These are phyloP conservation scores for Philhelius pedissequus DNA, from an alignment of 2,888 invertebrate genomes.

Conservation along the genomic window DNA sequence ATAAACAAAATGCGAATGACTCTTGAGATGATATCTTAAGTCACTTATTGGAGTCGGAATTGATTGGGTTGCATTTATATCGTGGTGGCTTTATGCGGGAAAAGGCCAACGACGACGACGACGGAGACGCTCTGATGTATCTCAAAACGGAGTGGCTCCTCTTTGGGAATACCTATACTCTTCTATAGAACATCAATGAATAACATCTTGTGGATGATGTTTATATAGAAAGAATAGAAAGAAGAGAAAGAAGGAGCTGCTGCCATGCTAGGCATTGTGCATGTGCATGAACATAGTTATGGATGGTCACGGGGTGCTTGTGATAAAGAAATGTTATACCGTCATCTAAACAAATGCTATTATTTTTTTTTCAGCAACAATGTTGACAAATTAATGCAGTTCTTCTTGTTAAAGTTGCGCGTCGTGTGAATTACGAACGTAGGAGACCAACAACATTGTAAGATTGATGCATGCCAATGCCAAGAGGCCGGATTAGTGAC, in stretches of 20 bases:
- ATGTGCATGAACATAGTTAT: background rate
- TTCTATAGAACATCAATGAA: background rate
- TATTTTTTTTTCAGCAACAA: background rate
- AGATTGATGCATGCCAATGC: background rate
- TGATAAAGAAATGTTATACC: background rate
- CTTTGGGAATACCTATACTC: background rate
- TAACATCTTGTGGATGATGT: background rate
- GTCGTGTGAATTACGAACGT: slow-evolving; percentile 2
- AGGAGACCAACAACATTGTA: background rate
- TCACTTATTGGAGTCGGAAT: background rate
- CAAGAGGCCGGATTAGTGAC: background rate
- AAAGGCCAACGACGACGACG: background rate
- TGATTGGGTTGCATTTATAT: background rate
- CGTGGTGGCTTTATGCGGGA: background rate
- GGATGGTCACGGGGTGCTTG: background rate
- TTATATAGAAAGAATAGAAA: background rate
- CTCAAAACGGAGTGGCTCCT: background rate
- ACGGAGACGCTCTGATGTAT: background rate
- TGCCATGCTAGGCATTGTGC: background rate
- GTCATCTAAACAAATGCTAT: background rate
- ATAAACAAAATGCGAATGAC: slow-evolving; percentile 16
- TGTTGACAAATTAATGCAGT: slow-evolving; percentile 14
- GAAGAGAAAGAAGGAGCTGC: background rate
- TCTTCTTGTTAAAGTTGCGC: background rate
- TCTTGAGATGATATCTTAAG: background rate